phyloP scores from a whole-genome alignment of 2,888 invertebrate species.

The Ochropleura leucogaster region DNA sequence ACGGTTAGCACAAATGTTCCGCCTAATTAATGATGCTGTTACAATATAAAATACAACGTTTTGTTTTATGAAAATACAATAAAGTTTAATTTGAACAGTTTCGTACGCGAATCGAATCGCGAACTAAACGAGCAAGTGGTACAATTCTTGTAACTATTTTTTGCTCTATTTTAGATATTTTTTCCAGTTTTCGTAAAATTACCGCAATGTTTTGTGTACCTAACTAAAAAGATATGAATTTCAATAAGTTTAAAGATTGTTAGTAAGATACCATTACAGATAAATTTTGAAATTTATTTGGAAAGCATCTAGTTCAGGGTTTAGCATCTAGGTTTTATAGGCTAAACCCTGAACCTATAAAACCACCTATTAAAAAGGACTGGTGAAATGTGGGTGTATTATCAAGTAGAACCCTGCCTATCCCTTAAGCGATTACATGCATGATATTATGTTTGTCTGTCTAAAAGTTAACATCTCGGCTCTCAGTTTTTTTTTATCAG shows the following conservation, averaged over 20 bases:
- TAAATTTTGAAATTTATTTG: background rate
- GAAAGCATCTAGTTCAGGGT: background rate
- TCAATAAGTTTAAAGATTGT: background rate
- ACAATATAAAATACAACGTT: conserved; percentile 32
- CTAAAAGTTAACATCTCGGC: no score
- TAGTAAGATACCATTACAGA: background rate
- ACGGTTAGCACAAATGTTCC: conserved; percentile 44
- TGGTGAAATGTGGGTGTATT: background rate
- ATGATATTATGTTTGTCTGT: background rate
- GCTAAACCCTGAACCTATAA: no score
- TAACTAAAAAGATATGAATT: background rate
- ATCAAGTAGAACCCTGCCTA: background rate
- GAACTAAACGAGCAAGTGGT: conserved; percentile 35
- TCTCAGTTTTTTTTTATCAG: no score
- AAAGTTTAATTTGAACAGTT: conserved; percentile 30
- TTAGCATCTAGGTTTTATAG: background rate
- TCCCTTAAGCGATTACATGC: background rate
- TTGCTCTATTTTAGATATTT: conserved; percentile 18
- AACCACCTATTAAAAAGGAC: background rate
- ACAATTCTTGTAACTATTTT: conserved; percentile 32
- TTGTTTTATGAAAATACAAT: conserved; percentile 45
- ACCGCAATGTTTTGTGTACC: conserved; percentile 25
- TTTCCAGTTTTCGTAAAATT: conserved; percentile 40
- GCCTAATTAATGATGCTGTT: conserved; percentile 34
- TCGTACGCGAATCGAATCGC: conserved; percentile 46